A percentile compares a stretch with the other conserved stretches of the same genome.
phyloP scores from a whole-genome alignment of 2,113 vertebrate genomes.

The Sardina pilchardus region DNA sequence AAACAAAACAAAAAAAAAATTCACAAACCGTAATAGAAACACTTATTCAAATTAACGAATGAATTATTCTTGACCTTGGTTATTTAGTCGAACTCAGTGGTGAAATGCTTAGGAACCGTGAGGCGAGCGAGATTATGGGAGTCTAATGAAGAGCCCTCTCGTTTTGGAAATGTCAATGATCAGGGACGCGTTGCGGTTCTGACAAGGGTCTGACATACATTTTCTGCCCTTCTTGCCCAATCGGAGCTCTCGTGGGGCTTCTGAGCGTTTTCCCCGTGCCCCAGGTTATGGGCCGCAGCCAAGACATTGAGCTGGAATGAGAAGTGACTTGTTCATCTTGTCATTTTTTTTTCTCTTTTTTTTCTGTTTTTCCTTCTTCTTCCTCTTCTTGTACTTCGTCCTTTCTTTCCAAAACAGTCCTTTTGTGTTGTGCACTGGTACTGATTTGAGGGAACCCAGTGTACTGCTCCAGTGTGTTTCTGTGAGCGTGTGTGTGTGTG shows the following conservation, averaged over 20 bases:
- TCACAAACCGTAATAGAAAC: neutral
- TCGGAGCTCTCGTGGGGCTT: neutral
- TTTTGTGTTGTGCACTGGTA: neutral
- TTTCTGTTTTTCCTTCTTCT: no score
- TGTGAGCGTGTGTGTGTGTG: neutral
- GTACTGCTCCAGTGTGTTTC: neutral
- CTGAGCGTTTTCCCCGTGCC: slow-evolving; percentile 14
- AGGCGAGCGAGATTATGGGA: neutral
- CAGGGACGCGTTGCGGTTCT: slow-evolving; percentile 20
- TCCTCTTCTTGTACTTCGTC: neutral
- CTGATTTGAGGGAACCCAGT: neutral
- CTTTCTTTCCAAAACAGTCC: neutral
- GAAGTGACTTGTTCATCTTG: slow-evolving; percentile 38
- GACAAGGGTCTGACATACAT: slow-evolving; percentile 31
- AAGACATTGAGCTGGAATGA: slow-evolving; percentile 28
- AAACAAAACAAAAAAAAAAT: neutral
- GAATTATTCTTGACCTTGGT: neutral
- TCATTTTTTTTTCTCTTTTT: neutral
- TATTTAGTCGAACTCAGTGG: neutral
- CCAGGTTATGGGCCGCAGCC: slow-evolving; percentile 27
- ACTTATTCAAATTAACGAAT: neutral
- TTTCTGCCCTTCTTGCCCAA: slow-evolving; percentile 18
- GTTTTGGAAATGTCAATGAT: slow-evolving; percentile 41
- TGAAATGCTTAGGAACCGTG: neutral
- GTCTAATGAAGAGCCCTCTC: neutral